Conservation (phyloP, 2,797 vertebrate species). For the Notolepis coatsorum region DNA sequence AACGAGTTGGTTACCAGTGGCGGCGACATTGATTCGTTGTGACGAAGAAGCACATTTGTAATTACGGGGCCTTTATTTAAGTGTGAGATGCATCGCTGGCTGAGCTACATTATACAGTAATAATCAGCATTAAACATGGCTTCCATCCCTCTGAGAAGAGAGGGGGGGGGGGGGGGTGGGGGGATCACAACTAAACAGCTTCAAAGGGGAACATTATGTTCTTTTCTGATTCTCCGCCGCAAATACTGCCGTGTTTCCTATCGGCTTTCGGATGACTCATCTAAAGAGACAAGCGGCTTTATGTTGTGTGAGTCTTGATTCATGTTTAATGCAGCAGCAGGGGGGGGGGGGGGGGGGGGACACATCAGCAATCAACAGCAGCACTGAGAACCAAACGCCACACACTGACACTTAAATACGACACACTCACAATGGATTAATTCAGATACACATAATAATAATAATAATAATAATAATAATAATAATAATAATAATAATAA, state of each 20-base stretch:
- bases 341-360: too few relatives aligned
- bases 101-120: slow-evolving; percentile 53
- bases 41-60: slow-evolving; percentile 36
- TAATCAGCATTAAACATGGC: slow-evolving; percentile 62
- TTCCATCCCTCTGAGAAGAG: slow-evolving; percentile 58
- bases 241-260: slow-evolving; percentile 63
- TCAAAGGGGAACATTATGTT: slow-evolving; percentile 76
- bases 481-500: slow-evolving; percentile 51
- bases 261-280: slow-evolving; percentile 73
- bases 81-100: slow-evolving; percentile 30
- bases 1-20: slow-evolving; percentile 25
- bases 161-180: too few relatives aligned
- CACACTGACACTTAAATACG: slow-evolving; percentile 57
- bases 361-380: slow-evolving; percentile 47
- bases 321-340: slow-evolving; percentile 49
- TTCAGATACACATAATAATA: slow-evolving; percentile 47
- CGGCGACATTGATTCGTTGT: slow-evolving; percentile 5
- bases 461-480: slow-evolving; percentile 32
- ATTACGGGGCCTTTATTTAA: slow-evolving; percentile 52
- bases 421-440: slow-evolving; percentile 25
- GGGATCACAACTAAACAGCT: slow-evolving; percentile 60
- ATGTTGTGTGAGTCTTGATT: slow-evolving; percentile 50
- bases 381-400: slow-evolving; percentile 56
- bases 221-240: slow-evolving; percentile 68
- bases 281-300: slow-evolving; percentile 51